Conservation (phyloP, 2,888 invertebrate species). For the Philhelius pedissequus region DNA sequence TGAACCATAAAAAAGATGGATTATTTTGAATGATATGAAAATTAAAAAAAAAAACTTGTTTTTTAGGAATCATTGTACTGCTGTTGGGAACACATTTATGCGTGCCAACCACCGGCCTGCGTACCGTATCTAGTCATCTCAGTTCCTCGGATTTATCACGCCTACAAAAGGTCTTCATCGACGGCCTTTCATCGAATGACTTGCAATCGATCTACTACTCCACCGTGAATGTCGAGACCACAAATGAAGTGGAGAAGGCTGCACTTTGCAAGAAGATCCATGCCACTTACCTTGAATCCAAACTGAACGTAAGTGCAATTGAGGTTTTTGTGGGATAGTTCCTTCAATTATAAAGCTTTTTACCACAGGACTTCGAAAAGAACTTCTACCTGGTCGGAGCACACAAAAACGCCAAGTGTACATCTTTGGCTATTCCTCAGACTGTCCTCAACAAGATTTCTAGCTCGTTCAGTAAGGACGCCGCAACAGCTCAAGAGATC, state of each 20-base stretch:
- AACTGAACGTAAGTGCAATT: constrained; percentile 79
- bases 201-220: constrained; percentile 86
- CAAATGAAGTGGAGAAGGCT: constrained; percentile 82
- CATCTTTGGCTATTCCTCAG: constrained; percentile 80
- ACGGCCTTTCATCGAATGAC: constrained; percentile 82
- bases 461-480: constrained; percentile 83
- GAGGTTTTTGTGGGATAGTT: background rate
- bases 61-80: constrained; percentile 41
- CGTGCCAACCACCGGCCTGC: constrained; percentile 53
- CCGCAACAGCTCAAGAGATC: constrained; percentile 84
- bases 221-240: constrained; percentile 84
- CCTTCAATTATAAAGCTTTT: background rate
- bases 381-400: constrained; percentile 84
- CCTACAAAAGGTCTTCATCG: constrained; percentile 76
- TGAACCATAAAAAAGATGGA: background rate
- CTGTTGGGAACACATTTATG: constrained; percentile 39
- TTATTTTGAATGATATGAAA: background rate
- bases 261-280: constrained; percentile 80
- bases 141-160: constrained; percentile 75
- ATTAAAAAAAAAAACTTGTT: background rate
- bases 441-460: constrained; percentile 80
- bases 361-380: constrained; percentile 79
- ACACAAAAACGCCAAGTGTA: constrained; percentile 82
- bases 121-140: constrained; percentile 76
- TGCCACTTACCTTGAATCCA: constrained; percentile 74